Evolutionary conservation across 2,888 invertebrate species (phyloP).

Genomic region (Onthophagus sagittarius): DNA sequence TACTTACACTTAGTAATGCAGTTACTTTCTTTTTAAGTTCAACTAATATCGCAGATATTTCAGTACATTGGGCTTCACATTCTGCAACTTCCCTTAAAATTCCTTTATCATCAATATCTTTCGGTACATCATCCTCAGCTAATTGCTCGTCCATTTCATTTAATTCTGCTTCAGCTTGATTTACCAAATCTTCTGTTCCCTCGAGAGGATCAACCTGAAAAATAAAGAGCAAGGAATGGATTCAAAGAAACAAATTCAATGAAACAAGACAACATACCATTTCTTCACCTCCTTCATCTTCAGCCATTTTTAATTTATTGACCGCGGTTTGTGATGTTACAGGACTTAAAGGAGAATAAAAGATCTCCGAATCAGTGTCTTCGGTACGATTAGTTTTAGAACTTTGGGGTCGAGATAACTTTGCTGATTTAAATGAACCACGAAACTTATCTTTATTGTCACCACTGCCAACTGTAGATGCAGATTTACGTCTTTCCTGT

Average conservation of each 20-base stretch:
- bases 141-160: conserved; percentile 41
- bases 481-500: conserved; percentile 11
- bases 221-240: background rate
- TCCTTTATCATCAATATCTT: conserved; percentile 28
- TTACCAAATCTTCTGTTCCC: conserved; percentile 42
- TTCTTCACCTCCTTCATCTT: conserved; percentile 17
- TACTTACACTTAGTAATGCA: conserved; percentile 43
- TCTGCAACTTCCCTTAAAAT: conserved; percentile 49
- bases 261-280: background rate
- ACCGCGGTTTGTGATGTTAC: conserved; percentile 10
- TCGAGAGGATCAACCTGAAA: conserved; percentile 33
- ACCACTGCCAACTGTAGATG: conserved; percentile 15
- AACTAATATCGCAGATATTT: conserved; percentile 48
- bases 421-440: conserved; percentile 1
- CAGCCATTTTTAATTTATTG: conserved; percentile 20
- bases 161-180: conserved; percentile 37
- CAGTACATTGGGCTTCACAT: conserved; percentile 50
- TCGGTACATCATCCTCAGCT: conserved; percentile 26
- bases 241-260: background rate
- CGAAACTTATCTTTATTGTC: conserved; percentile 16
- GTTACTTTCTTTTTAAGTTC: conserved; percentile 46
- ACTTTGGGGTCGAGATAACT: background rate
- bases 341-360: conserved; percentile 34
- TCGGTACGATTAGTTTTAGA: conserved; percentile 18
- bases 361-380: conserved; percentile 31